These are phyloP conservation scores for Congeria kusceri DNA, from an alignment of 2,888 invertebrate genomes.

Conservation along the genomic window DNA sequence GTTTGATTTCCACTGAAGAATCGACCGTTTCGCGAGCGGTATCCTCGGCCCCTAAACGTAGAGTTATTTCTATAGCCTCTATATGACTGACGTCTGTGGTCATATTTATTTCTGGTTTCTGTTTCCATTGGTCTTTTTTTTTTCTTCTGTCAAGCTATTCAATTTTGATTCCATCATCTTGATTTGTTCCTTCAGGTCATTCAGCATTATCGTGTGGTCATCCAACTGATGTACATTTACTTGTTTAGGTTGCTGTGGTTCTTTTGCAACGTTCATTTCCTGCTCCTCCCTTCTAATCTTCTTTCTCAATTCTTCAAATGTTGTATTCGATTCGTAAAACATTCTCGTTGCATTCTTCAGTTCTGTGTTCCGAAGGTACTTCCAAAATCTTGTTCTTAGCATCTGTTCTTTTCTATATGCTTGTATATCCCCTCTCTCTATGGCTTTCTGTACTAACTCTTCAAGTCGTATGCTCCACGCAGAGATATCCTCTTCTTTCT, in stretches of 20 bases:
- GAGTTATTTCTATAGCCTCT: no score
- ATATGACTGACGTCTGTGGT: no score
- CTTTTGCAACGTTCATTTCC: not conserved
- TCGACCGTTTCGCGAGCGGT: no score
- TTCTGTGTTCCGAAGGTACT: not conserved
- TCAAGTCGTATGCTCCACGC: constrained; percentile 18
- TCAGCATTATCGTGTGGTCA: no score
- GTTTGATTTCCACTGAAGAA: no score
- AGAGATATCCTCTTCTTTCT: constrained; percentile 14
- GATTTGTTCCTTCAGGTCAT: no score
- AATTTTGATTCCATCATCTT: no score
- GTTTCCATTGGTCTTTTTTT: not conserved
- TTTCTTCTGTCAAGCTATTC: no score
- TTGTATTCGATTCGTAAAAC: not conserved
- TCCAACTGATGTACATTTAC: no score
- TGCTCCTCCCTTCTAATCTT: constrained; percentile 9
- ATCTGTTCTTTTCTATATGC: not conserved
- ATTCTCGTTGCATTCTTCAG: not conserved
- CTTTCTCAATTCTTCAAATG: not conserved
- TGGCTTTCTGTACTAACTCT: constrained; percentile 5
- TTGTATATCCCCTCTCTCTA: constrained; percentile 10
- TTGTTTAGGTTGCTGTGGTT: no score
- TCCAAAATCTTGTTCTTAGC: constrained; percentile 1
- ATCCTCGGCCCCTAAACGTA: no score
- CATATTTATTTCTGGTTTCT: not conserved